These are phyloP conservation scores for Melanophora roralis DNA, from an alignment of 2,888 invertebrate species.

Conservation along the genomic window DNA sequence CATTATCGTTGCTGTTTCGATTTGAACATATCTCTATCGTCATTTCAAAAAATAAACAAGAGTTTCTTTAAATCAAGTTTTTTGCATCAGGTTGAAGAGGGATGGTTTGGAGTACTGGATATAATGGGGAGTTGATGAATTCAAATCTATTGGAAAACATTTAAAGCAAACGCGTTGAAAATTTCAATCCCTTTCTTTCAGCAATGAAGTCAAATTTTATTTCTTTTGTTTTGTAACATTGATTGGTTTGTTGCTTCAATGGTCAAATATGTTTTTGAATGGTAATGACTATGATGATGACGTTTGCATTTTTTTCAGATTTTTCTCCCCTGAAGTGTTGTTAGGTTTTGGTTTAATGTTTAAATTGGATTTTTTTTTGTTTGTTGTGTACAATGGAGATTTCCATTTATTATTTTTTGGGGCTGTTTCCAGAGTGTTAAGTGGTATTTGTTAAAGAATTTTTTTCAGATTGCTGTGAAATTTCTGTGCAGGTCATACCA, in stretches of 20 bases:
- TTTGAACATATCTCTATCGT: conserved; percentile 6
- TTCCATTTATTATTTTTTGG: background rate
- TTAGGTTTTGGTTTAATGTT: conserved; percentile 13
- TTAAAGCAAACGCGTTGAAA: conserved; percentile 49
- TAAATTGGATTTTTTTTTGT: background rate
- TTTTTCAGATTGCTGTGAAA: background rate
- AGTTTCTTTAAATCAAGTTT: conserved; percentile 49
- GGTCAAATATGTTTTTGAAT: conserved; percentile 54
- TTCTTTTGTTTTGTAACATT: conserved; percentile 23
- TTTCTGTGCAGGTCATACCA: conserved; percentile 9
- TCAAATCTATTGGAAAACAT: conserved; percentile 55
- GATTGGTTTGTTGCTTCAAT: conserved; percentile 58
- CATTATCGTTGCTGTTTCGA: conserved; percentile 6
- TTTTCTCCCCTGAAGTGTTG: background rate
- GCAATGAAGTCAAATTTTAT: background rate
- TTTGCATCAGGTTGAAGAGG: conserved; percentile 3
- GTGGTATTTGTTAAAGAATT: conserved; percentile 38
- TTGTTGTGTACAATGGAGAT: background rate
- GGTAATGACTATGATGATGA: conserved; percentile 40
- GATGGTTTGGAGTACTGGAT: background rate
- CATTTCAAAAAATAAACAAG: background rate
- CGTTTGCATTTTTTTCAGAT: background rate
- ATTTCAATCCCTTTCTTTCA: conserved; percentile 25
- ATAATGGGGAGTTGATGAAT: background rate
- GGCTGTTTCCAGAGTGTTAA: conserved; percentile 31